Conservation (phyloP, 2,888 invertebrate genomes). For the Tetrapedia diversipes region DNA sequence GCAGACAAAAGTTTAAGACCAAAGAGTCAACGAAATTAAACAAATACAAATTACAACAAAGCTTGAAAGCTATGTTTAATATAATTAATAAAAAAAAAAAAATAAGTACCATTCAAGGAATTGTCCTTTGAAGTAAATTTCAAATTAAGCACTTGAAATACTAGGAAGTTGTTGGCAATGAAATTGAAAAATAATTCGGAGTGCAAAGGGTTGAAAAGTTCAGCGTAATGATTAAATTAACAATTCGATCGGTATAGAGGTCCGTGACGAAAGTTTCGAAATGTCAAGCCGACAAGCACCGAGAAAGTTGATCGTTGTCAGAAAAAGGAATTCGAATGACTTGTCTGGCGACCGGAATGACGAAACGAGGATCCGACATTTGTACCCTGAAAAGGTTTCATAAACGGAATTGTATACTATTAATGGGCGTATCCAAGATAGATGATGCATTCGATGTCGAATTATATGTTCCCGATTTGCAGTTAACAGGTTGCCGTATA, state of each 20-base stretch:
- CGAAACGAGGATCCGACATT: conserved; percentile 19
- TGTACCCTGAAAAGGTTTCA: conserved; percentile 27
- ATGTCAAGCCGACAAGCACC: conserved; percentile 15
- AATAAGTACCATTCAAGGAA: no score
- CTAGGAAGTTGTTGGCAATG: no score
- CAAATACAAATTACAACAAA: no score
- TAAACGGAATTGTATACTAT: conserved; percentile 58
- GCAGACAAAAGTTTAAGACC: no score
- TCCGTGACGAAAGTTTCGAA: neutral
- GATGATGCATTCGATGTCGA: conserved; percentile 55
- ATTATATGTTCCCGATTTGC: conserved; percentile 55
- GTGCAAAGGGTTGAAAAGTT: no score
- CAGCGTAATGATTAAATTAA: neutral
- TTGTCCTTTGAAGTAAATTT: no score
- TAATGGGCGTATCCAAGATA: conserved; percentile 46
- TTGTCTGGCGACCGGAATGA: conserved; percentile 21
- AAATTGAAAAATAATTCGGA: no score
- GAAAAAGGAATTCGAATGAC: conserved; percentile 28
- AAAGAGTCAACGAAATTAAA: no score
- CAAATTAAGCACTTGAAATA: no score
- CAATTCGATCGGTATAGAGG: neutral
- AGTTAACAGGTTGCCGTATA: conserved; percentile 54
- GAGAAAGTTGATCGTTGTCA: conserved; percentile 30
- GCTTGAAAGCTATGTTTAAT: no score
- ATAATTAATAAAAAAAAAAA: no score